These are phyloP conservation scores for Watsonalla cultraria DNA, from an alignment of 2,888 invertebrate species.

Conservation along the genomic window DNA sequence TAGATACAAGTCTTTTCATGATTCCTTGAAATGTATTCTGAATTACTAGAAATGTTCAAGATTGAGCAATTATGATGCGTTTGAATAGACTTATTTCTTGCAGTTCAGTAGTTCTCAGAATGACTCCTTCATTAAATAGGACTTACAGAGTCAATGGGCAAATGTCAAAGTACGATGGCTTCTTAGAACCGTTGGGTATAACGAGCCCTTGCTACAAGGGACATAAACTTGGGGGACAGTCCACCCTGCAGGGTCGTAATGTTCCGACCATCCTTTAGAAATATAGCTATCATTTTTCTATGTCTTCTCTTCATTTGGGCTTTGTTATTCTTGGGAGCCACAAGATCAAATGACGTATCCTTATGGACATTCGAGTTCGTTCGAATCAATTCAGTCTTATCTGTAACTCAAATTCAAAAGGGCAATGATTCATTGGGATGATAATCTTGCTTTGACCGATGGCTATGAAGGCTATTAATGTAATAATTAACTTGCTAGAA, in stretches of 20 bases:
- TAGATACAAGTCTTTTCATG: too few relatives aligned
- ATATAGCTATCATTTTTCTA: not conserved
- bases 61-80: too few relatives aligned
- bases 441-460: too few relatives aligned
- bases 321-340: conserved; percentile 2
- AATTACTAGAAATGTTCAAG: too few relatives aligned
- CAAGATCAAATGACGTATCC: not conserved
- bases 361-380: too few relatives aligned
- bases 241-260: not conserved
- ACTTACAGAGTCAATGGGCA: not conserved
- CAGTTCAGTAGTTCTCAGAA: not conserved
- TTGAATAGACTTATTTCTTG: not conserved
- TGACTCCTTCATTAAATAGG: not conserved
- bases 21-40: too few relatives aligned
- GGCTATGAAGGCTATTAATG: too few relatives aligned
- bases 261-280: not conserved
- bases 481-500: too few relatives aligned
- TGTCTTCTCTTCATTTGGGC: not conserved
- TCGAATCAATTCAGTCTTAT: too few relatives aligned
- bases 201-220: not conserved
- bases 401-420: too few relatives aligned
- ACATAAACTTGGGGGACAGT: not conserved
- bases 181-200: not conserved
- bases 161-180: not conserved
- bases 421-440: too few relatives aligned